Base-by-base conservation (phyloP, 2,797 vertebrate genomes). In the Etheostoma nigrum region DNA sequence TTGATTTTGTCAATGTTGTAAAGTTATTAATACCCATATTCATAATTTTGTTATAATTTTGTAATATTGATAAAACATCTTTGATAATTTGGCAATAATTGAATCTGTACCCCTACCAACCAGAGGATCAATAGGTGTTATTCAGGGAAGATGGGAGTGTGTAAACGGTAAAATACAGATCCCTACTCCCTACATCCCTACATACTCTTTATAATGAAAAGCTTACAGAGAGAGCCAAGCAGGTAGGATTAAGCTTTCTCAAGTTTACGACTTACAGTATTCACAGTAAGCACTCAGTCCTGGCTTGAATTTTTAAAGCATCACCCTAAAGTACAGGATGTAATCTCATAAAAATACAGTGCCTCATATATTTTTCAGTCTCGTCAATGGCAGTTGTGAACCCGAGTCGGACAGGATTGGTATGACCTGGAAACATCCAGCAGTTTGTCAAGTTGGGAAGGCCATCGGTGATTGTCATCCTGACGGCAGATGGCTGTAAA, bases 131-230 rank as follows among this genome's bases (percentile, higher is more conserved):
- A 79, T 72, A 81, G 74, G 70, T 79, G 77, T 78, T 81, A 55
- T 78, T 63, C 53, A 58, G 67, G 44, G 63, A 65, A 66, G 59
- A 82, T 59, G 58, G 58, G 74, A 66, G 45, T 69, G 63, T 30
- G 58, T 25, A 60, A 72, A 64, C 13, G 3, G 36, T 45, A 67
- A 51, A 27, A 53, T 53, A 61, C 72, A 27, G 45, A 64, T 72
- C 73, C 72, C 42, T 78, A 74, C 88, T 81, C 81, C 86, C 51
- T n/a, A n/a, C n/a, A n/a, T n/a, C n/a, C n/a, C n/a, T n/a, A n/a
- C n/a, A 52, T 69, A 73, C 64, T 82, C 76, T 69, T 62, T 71
- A 81, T 86, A 76, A 86, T 83, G 75, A 87, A 79, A 61, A 69
- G 68, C 77, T 76, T 58, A 66, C 63, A 19, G 49, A 79, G 77